Conservation (phyloP, 2,888 invertebrate species). For the Cataglyphis cursor region DNA sequence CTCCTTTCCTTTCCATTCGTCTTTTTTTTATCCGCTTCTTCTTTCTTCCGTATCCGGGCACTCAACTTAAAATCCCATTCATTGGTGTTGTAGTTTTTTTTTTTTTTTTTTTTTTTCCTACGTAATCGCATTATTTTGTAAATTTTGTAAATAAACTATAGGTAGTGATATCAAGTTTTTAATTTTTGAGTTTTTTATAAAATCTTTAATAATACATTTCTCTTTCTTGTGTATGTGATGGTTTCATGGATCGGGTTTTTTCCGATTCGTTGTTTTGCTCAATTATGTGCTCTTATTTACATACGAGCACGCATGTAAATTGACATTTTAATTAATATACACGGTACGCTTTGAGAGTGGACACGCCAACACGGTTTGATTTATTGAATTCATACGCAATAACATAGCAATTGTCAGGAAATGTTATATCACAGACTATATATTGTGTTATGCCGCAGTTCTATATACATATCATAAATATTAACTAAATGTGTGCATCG, state of each 20-base stretch:
- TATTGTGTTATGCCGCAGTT: neutral
- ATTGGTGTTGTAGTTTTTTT: conserved; percentile 30
- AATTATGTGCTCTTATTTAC: conserved; percentile 35
- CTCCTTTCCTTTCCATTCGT: neutral
- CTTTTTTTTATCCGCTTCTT: neutral
- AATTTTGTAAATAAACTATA: neutral
- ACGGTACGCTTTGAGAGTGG: conserved; percentile 36
- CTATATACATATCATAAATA: conserved; percentile 7
- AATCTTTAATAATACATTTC: neutral
- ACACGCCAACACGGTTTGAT: conserved; percentile 23
- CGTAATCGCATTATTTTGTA: conserved; percentile 21
- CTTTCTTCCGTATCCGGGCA: neutral
- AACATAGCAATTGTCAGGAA: conserved; percentile 39
- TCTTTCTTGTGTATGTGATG: neutral
- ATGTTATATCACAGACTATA: conserved; percentile 22
- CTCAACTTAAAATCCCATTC: conserved; percentile 64
- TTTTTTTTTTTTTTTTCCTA: conserved; percentile 22
- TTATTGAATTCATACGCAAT: conserved; percentile 36
- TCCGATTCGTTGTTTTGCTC: conserved; percentile 36
- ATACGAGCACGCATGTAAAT: conserved; percentile 32
- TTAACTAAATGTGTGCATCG: conserved; percentile 41
- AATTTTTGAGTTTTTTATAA: neutral
- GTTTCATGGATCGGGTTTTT: neutral
- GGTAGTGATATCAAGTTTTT: neutral
- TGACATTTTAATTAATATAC: conserved; percentile 52